Conservation (phyloP, 2,797 vertebrate genomes). For the Alauda arvensis region DNA sequence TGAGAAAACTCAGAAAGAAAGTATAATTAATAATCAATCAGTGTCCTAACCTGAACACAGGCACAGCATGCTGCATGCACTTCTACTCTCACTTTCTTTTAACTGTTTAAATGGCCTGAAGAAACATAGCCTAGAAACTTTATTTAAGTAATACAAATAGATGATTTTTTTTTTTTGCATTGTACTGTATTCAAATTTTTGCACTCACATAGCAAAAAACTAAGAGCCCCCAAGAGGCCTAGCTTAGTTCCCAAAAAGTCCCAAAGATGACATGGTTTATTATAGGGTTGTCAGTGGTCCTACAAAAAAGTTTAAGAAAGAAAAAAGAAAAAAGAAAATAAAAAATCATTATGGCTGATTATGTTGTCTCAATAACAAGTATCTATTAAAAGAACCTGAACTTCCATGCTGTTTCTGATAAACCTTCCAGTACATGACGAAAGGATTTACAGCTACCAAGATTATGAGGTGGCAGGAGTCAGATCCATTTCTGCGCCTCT, state of each 20-base stretch:
- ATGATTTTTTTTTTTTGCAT: not conserved
- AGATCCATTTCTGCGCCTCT: slow-evolving; percentile 60
- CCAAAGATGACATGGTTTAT: not conserved
- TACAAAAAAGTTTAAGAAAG: not conserved
- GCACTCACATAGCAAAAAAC: not conserved
- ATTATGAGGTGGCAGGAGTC: slow-evolving; percentile 64
- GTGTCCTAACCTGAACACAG: not conserved
- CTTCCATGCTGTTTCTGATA: slow-evolving; percentile 46
- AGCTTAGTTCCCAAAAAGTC: not conserved
- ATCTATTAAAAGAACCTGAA: slow-evolving; percentile 58
- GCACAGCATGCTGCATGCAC: not conserved
- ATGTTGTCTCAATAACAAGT: slow-evolving; percentile 49
- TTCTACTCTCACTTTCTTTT: not conserved
- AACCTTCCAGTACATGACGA: slow-evolving; percentile 57
- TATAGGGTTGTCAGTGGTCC: not conserved
- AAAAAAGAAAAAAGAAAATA: not conserved
- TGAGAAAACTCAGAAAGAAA: not conserved
- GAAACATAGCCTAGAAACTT: not conserved
- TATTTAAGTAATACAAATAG: not conserved
- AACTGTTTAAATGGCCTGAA: not conserved
- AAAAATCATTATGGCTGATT: slow-evolving; percentile 35
- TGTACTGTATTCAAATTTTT: not conserved
- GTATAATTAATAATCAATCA: not conserved
- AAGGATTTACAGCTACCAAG: slow-evolving; percentile 70
- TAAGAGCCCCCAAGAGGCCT: not conserved